A percentile compares a stretch with the other conserved stretches of the same genome.
Conservation (phyloP, 2,113 vertebrate genomes). For the Centropus bengalensis region DNA sequence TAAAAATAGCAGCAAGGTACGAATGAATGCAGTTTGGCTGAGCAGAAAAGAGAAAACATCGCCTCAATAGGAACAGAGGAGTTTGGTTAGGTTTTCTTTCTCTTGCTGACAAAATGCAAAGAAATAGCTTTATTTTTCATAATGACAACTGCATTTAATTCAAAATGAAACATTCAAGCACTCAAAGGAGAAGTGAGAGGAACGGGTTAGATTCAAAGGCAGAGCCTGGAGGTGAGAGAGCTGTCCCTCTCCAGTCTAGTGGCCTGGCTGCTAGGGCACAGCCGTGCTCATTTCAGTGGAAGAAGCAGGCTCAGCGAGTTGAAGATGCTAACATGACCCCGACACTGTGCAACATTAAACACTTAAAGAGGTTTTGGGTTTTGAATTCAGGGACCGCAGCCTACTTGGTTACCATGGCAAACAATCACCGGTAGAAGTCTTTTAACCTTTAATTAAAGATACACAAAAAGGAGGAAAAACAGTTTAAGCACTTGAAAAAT, state of each 20-base stretch:
- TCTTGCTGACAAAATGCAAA: background rate
- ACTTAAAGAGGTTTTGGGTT: constrained; percentile 45
- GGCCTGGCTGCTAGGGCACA: background rate
- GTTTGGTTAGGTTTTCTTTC: background rate
- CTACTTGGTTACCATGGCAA: constrained; percentile 66
- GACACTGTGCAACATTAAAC: background rate
- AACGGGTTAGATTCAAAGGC: background rate
- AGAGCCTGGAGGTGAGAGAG: background rate
- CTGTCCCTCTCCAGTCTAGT: background rate
- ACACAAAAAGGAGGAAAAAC: constrained; percentile 52
- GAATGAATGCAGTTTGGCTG: background rate
- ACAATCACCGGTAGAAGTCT: constrained; percentile 47
- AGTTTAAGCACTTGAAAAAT: constrained; percentile 55
- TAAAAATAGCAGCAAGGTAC: background rate
- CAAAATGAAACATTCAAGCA: background rate
- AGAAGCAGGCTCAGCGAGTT: background rate
- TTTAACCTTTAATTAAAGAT: constrained; percentile 70
- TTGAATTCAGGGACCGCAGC: constrained; percentile 39
- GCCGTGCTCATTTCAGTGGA: background rate
- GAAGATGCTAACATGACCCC: background rate
- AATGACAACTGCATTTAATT: background rate
- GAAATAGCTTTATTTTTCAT: background rate
- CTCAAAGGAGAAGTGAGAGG: background rate
- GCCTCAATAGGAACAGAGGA: background rate
- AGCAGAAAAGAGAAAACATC: background rate